Conservation (phyloP, 2,797 vertebrate species). For the Serranus cabrilla region DNA sequence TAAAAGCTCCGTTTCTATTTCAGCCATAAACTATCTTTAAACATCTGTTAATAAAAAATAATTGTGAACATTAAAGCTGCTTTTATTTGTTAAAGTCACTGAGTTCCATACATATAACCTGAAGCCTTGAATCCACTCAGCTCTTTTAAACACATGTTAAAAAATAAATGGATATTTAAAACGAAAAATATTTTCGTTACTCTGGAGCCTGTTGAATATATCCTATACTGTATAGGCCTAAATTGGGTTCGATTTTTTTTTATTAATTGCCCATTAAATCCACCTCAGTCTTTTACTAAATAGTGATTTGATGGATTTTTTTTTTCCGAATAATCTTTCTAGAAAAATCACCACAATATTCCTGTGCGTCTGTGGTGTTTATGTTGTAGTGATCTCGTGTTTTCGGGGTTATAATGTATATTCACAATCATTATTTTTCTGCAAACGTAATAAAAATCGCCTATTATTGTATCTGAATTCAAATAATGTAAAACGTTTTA, state of each 20-base stretch:
- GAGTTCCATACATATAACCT: neutral
- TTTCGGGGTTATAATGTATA: neutral
- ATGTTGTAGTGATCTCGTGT: neutral
- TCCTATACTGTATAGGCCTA: neutral
- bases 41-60: neutral
- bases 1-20: no score
- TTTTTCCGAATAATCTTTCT: accelerated
- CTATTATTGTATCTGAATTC: no score
- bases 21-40: neutral
- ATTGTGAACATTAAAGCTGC: neutral
- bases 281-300: neutral
- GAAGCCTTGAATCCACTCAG: neutral
- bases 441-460: neutral
- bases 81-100: neutral
- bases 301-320: neutral
- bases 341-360: neutral
- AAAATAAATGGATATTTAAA: neutral
- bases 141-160: neutral
- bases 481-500: neutral
- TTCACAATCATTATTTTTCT: neutral
- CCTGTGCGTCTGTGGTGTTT: neutral
- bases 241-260: neutral
- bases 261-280: neutral
- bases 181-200: neutral
- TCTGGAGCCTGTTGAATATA: neutral